A percentile compares a stretch with the other conserved stretches of the same genome.
These are phyloP conservation scores for Lepidurus couesii DNA, from an alignment of 1,140 invertebrate species.

Conservation along the genomic window DNA sequence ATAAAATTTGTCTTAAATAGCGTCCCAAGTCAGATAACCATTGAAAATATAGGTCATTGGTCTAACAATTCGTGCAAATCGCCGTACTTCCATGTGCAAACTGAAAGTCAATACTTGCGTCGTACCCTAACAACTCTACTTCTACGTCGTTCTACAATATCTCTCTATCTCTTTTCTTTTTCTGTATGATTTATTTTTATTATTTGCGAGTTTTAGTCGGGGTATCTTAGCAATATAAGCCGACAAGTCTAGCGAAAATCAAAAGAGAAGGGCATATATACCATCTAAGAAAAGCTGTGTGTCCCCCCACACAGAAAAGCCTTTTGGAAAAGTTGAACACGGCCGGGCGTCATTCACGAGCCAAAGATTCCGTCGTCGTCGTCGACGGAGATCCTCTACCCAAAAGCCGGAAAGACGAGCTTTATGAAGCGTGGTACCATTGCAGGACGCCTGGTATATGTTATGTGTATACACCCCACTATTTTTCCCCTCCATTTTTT, in stretches of 20 bases:
- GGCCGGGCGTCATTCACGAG: not conserved
- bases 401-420: constrained; percentile 11
- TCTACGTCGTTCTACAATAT: too few species aligned
- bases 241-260: not conserved
- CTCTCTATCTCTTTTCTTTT: not conserved
- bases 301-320: too few species aligned
- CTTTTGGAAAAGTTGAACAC: not conserved
- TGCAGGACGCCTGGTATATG: constrained; percentile 13
- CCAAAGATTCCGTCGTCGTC: constrained; percentile 6
- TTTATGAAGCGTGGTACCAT: constrained; percentile 19
- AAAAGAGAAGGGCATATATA: not conserved
- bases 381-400: constrained; percentile 9
- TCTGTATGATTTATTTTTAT: not conserved
- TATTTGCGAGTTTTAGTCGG: not conserved
- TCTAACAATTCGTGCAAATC: not conserved
- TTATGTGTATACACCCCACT: constrained; percentile 19
- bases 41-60: too few species aligned
- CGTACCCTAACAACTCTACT: too few species aligned
- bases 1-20: not conserved
- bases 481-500: not conserved
- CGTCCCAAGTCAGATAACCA: too few species aligned
- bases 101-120: too few species aligned
- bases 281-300: too few species aligned
- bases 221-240: constrained; percentile 1
- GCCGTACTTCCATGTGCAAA: not conserved